phyloP scores from a whole-genome alignment of 1,140 invertebrate genomes.

The Aphis gossypii region DNA sequence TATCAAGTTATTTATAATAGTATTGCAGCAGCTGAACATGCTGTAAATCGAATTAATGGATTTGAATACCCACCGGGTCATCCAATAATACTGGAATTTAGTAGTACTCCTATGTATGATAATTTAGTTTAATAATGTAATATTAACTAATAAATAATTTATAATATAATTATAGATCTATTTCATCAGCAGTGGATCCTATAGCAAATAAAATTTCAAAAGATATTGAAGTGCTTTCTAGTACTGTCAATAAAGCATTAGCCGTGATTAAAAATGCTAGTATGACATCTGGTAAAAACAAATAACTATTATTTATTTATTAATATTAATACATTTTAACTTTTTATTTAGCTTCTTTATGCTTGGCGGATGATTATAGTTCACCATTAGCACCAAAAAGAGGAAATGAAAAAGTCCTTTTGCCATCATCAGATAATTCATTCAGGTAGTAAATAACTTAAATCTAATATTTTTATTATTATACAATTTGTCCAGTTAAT shows the following conservation, averaged over 20 bases:
- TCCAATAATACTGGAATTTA: slow-evolving; percentile 69
- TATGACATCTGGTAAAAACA: neutral
- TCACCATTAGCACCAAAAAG: slow-evolving; percentile 38
- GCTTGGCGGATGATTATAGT: slow-evolving; percentile 27
- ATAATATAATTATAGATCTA: slow-evolving; percentile 24
- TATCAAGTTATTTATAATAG: slow-evolving; percentile 76
- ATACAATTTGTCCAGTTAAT: neutral
- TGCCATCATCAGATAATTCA: slow-evolving; percentile 39
- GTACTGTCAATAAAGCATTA: slow-evolving; percentile 51
- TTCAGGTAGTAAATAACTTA: slow-evolving; percentile 11
- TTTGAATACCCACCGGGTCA: slow-evolving; percentile 88
- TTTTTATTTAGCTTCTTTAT: slow-evolving; percentile 36
- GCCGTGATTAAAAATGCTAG: slow-evolving; percentile 47
- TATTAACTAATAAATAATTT: neutral
- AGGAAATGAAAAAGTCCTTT: slow-evolving; percentile 49
- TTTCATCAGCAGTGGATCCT: slow-evolving; percentile 21
- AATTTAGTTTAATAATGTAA: neutral
- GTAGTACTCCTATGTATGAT: slow-evolving; percentile 38
- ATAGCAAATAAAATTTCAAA: slow-evolving; percentile 51
- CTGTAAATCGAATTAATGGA: slow-evolving; percentile 81
- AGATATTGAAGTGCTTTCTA: slow-evolving; percentile 48
- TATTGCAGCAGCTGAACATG: slow-evolving; percentile 79
- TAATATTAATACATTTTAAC: neutral
- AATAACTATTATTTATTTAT: neutral
- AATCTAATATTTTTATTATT: neutral